These are phyloP conservation scores for Rhodinocichla rosea DNA, from an alignment of 2,113 vertebrate genomes.

Conservation along the genomic window DNA sequence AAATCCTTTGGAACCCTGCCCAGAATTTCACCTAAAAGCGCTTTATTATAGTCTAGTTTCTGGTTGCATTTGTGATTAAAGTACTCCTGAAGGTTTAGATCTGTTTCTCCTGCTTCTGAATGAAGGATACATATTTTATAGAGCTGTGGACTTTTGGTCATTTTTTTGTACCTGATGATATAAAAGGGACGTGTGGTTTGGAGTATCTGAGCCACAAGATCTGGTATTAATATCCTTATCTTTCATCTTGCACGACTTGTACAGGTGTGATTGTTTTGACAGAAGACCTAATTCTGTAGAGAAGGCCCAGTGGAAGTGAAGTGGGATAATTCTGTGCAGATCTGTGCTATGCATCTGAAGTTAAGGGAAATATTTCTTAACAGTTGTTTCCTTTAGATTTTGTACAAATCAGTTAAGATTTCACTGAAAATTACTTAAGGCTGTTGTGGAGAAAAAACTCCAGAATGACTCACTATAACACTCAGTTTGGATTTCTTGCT, in stretches of 20 bases:
- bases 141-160: background rate
- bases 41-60: background rate
- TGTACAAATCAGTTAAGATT: background rate
- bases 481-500: background rate
- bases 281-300: background rate
- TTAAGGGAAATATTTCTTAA: conserved; percentile 10
- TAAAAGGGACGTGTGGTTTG: background rate
- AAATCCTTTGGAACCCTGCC: conserved; percentile 43
- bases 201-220: background rate
- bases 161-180: background rate
- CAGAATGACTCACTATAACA: background rate
- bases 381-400: background rate
- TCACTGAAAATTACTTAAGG: background rate
- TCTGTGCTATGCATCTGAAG: background rate
- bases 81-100: conserved; percentile 44
- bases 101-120: background rate
- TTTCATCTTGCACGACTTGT: background rate
- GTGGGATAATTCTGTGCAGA: background rate
- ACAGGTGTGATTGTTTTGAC: background rate
- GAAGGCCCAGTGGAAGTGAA: background rate
- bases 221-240: background rate
- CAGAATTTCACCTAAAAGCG: background rate
- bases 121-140: background rate
- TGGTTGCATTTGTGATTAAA: background rate
- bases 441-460: background rate